Evolutionary conservation across 2,888 invertebrate genomes (phyloP), one percentile per base, ranked within the genome.

Genomic region (Cordilura impudica): DNA sequence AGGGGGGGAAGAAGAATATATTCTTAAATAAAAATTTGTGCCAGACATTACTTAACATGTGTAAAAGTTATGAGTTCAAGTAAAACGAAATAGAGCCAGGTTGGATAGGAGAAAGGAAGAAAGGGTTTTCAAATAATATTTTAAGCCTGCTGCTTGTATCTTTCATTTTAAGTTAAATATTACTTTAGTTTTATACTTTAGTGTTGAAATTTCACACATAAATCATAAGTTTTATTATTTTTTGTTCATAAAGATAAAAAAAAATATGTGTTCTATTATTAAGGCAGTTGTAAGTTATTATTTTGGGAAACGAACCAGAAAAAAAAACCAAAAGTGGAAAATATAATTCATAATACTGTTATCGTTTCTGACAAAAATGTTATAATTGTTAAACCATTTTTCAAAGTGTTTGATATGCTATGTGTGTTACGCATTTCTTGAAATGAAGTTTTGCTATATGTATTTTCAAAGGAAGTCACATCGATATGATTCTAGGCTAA

Each of bases 161-260:
- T 49, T 67, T 79, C 53, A 67, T 66, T 73, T 61, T 49, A 21
- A 74, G 71, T 75, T 67, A 75, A 70, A 79, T 75, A 79, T 74
- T 70, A 70, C 69, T 74, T 78, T 60, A 78, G 78, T 79, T 75
- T 67, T 60, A 58, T 73, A 70, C 69, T 77, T 77, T 66, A 73
- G 69, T 70, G 77, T 70, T 49, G 65, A 81, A 81, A 77, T 73
- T 80, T 81, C 80, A 61, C 77, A 81, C 73, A 81, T 81, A 81
- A 81, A 81, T 81, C 80, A 81, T 76, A 65, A 73, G 47, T 23
- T 53, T 16, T 19, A 23, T 49, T 49, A 65, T 35, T 29, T 51
- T 65, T 70, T 53, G n/a, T 51, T 56, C 4, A 23, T 8, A 54
- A 56, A 56, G 16, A 65, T 31, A 45, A 51, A 12, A 7, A 18